These are phyloP conservation scores for Carcharodon carcharias DNA, from an alignment of 2,797 vertebrate species.

Conservation along the genomic window DNA sequence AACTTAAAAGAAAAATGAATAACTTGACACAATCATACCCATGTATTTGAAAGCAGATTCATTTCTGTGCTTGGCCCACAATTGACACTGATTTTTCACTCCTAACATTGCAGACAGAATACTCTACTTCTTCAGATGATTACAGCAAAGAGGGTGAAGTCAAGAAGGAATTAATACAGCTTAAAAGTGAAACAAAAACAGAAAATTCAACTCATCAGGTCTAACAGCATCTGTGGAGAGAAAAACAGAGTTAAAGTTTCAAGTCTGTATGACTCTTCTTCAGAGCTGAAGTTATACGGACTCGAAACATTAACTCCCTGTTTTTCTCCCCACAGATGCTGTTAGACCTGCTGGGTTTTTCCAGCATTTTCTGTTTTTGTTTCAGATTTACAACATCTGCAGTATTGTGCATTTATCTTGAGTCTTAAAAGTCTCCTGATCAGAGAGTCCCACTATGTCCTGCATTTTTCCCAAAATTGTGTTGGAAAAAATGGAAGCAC, in stretches of 20 bases:
- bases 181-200: neutral
- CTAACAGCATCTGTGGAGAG: too few relatives aligned
- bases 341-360: too few relatives aligned
- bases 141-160: neutral
- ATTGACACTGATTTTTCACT: neutral
- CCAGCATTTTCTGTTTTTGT: too few relatives aligned
- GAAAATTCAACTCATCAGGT: too few relatives aligned
- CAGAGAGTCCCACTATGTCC: neutral
- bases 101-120: neutral
- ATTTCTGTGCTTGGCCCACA: neutral
- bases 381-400: too few relatives aligned
- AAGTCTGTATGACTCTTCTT: too few relatives aligned
- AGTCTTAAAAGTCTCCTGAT: too few relatives aligned
- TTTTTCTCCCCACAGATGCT: too few relatives aligned
- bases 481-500: neutral
- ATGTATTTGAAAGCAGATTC: neutral
- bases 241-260: too few relatives aligned
- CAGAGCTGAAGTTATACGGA: too few relatives aligned
- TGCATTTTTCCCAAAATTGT: neutral
- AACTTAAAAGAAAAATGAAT: neutral
- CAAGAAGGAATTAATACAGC: neutral
- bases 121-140: neutral
- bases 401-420: too few relatives aligned
- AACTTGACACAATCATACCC: neutral
- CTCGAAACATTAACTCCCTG: too few relatives aligned